Percentiles rank a stretch among this genome's conserved stretches.
These are phyloP conservation scores for Daktulosphaira vitifoliae DNA, from an alignment of 1,140 invertebrate genomes.

Conservation along the genomic window DNA sequence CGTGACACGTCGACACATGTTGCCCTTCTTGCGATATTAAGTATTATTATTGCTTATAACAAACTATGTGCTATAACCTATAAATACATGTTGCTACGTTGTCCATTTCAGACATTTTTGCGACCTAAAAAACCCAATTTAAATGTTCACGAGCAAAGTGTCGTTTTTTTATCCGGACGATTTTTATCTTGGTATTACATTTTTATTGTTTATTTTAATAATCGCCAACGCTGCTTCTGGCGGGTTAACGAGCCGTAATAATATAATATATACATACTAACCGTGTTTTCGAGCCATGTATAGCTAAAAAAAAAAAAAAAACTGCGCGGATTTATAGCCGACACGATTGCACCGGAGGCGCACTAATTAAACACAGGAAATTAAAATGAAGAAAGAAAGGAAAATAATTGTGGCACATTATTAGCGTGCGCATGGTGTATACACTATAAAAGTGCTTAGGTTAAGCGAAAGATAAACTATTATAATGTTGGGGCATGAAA, in stretches of 20 bases:
- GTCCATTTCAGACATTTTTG: too few species aligned
- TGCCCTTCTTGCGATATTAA: not conserved
- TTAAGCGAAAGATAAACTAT: conserved; percentile 1
- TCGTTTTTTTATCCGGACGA: not conserved
- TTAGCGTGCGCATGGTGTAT: conserved; percentile 16
- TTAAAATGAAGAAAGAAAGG: conserved; percentile 28
- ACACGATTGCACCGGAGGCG: conserved; percentile 16
- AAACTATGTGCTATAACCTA: too few species aligned
- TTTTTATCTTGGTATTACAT: conserved; percentile 26
- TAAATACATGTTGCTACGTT: too few species aligned
- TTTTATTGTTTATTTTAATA: conserved; percentile 33
- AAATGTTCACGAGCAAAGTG: conserved; percentile 23
- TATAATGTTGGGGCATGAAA: too few species aligned
- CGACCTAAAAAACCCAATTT: conserved; percentile 31
- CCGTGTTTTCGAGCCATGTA: not conserved
- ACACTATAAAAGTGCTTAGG: conserved; percentile 4
- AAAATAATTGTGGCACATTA: conserved; percentile 31
- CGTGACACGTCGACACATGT: conserved; percentile 17
- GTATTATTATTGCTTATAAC: too few species aligned
- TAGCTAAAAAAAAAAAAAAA: conserved; percentile 13
- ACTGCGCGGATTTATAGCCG: conserved; percentile 8
- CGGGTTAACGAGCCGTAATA: conserved; percentile 25
- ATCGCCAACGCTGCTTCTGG: not conserved
- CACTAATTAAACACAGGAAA: conserved; percentile 30
- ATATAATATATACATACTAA: too few species aligned